phyloP scores from a whole-genome alignment of 2,113 vertebrate species.

The Anthoscopus minutus region DNA sequence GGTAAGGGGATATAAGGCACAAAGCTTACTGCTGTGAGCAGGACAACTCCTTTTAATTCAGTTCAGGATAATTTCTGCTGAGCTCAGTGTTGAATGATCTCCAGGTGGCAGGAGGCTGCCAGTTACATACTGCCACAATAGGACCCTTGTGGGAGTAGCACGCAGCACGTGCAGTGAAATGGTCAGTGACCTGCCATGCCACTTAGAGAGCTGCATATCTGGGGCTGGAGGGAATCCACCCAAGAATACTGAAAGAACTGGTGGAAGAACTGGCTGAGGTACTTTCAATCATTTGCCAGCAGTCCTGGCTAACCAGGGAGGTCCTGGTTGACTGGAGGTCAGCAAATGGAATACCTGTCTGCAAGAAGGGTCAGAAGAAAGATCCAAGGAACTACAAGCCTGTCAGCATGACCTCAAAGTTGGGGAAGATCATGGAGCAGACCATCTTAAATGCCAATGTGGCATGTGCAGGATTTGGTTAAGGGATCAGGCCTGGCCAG shows the following conservation, averaged over 20 bases:
- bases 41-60: fast-evolving
- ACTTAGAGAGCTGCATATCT: background rate
- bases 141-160: background rate
- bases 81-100: background rate
- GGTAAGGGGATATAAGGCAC: background rate
- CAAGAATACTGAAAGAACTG: background rate
- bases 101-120: background rate
- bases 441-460: background rate
- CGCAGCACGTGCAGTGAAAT: fast-evolving
- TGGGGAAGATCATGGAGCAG: background rate
- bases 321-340: background rate
- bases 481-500: background rate
- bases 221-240: background rate
- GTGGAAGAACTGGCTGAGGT: background rate
- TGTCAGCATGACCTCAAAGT: background rate
- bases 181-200: background rate
- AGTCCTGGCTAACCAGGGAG: background rate
- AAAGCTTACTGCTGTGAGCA: background rate
- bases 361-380: background rate
- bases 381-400: background rate
- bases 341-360: background rate
- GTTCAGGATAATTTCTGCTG: background rate
- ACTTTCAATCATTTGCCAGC: background rate
- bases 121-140: background rate
- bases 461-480: background rate